Evolutionary conservation across 2,797 vertebrate genomes (phyloP), one percentile per base, ranked within the genome.

Genomic region (Enteromius argenteus): DNA sequence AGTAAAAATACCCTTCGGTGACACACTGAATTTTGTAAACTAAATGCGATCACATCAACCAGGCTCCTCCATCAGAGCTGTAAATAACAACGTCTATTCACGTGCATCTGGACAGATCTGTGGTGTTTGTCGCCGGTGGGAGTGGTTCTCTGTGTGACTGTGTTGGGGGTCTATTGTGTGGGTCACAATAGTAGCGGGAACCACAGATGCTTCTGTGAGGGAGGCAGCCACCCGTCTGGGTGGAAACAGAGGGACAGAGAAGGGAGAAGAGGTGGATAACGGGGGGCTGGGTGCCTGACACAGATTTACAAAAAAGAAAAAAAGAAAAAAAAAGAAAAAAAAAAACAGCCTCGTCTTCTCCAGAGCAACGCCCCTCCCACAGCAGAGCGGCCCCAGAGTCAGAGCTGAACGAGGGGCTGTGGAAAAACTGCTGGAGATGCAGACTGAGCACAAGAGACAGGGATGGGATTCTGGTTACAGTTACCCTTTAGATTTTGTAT

Each of bases 141-240:
- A 27, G 75, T 68, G 58, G 74, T 23, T 64, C 88, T 90, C 85
- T 90, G 75, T 58, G 87, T 88, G 89, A 80, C 83, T 88, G 30
- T 10, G 32, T 19, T 87, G 69, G 89, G 87, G 86, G 81, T 58
- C 91, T 92, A 94, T 94, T 94, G 91, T 93, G 89, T 86, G 58
- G 80, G 91, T 93, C 91, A 94, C 93, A 94, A 94, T 94, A 91
- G 92, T 92, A 90, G 91, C 75, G 72, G 90, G 90, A 91, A 90
- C 91, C 92, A 92, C 93, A 94, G 92, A 94, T 93, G 93, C 92
- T 92, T 86, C n/a, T 87, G 90, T 90, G 84, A 93, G 87, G 83
- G 87, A 93, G 90, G 90, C 92, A 93, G 92, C 91, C 92, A 91
- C 91, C 90, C 86, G 91, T 91, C 90, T 27, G 76, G 32, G 66